These are phyloP conservation scores for Synergus japonicus DNA, from an alignment of 2,888 invertebrate species.

Conservation along the genomic window DNA sequence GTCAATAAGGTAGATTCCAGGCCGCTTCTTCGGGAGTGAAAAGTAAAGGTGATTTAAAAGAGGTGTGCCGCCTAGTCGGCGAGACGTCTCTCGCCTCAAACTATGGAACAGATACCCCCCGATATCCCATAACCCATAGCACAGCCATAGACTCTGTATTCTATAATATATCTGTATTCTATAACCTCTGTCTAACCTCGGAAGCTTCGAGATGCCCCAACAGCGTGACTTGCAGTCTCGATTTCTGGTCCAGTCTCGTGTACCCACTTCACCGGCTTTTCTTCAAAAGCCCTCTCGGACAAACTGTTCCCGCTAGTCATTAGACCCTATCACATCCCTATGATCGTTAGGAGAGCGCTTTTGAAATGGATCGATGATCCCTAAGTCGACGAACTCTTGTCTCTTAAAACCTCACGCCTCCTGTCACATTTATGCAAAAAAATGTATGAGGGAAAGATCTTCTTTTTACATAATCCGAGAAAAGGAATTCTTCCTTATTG, in stretches of 20 bases:
- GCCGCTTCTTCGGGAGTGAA: slow-evolving; percentile 61
- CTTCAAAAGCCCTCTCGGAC: slow-evolving; percentile 62
- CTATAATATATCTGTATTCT: slow-evolving; percentile 52
- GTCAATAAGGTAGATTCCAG: slow-evolving; percentile 69
- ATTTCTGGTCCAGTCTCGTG: slow-evolving; percentile 61
- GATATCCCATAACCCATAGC: neutral
- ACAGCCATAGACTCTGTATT: slow-evolving; percentile 26
- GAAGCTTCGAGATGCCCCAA: slow-evolving; percentile 60
- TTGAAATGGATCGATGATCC: slow-evolving; percentile 14
- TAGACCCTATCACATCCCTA: slow-evolving; percentile 41
- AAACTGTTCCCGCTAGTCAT: slow-evolving; percentile 61
- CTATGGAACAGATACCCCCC: slow-evolving; percentile 28
- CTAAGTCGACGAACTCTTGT: neutral
- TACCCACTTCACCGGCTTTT: slow-evolving; percentile 60
- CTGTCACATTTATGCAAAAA: neutral
- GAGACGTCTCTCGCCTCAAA: slow-evolving; percentile 42
- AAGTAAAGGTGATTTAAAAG: slow-evolving; percentile 61
- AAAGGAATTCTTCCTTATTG: neutral
- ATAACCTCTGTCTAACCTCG: slow-evolving; percentile 61
- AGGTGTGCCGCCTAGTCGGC: slow-evolving; percentile 57
- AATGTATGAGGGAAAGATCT: neutral
- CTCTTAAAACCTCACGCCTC: slow-evolving; percentile 4
- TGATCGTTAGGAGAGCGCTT: neutral
- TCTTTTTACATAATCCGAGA: neutral
- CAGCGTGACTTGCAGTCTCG: slow-evolving; percentile 70